Percentiles rank a stretch among this genome's conserved stretches.
These are phyloP conservation scores for Oscheius sp. DNA, from an alignment of 2,888 invertebrate genomes.

Conservation along the genomic window DNA sequence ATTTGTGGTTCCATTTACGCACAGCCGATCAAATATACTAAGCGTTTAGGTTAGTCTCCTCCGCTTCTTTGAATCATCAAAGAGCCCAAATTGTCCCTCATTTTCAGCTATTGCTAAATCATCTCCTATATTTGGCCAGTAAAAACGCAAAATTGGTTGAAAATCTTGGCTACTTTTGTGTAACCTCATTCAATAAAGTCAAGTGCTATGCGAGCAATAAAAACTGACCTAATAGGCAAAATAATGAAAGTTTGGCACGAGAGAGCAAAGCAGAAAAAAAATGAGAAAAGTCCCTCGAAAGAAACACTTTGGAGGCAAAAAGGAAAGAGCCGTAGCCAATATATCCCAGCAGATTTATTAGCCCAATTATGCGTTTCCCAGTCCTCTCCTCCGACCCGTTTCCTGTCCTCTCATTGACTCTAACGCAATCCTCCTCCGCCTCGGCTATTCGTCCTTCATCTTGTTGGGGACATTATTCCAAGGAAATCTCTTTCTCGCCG, in stretches of 20 bases:
- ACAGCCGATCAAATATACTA: not conserved
- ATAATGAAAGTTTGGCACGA: too few species aligned
- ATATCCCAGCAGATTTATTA: conserved; percentile 13
- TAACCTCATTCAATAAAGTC: too few species aligned
- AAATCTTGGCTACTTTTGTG: too few species aligned
- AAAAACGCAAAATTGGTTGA: too few species aligned
- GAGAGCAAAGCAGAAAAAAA: too few species aligned
- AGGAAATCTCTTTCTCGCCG: too few species aligned
- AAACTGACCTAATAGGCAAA: too few species aligned
- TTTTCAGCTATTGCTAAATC: not conserved
- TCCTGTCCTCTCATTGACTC: conserved; percentile 1
- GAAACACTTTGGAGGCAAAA: too few species aligned
- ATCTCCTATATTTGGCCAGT: too few species aligned
- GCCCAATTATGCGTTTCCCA: conserved; percentile 18
- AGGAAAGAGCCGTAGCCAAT: not conserved
- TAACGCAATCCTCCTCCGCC: not conserved
- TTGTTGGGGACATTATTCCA: too few species aligned
- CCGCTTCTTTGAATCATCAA: not conserved
- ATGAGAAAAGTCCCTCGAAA: too few species aligned
- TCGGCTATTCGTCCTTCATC: not conserved
- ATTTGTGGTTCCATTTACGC: not conserved
- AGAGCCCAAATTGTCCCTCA: not conserved
- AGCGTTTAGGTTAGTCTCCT: not conserved
- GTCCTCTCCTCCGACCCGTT: not conserved
- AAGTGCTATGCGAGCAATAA: too few species aligned